phyloP scores from a whole-genome alignment of 2,888 invertebrate species.

The Hofmannophila pseudospretella region DNA sequence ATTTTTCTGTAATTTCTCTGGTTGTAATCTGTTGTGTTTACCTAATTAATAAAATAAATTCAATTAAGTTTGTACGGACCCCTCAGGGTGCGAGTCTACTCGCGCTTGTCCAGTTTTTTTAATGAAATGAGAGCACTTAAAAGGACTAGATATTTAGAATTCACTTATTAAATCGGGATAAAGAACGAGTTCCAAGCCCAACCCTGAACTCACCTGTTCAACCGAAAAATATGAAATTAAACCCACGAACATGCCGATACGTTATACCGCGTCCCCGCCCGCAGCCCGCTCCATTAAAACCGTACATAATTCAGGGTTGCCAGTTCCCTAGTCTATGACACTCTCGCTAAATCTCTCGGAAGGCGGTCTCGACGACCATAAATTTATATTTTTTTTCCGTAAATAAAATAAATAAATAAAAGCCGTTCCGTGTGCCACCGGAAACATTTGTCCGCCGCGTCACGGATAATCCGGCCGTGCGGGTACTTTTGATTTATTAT shows the following conservation, averaged over 20 bases:
- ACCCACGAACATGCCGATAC: slow-evolving; percentile 34
- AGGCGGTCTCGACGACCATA: slow-evolving; percentile 68
- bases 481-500: slow-evolving; percentile 67
- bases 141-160: too few species aligned
- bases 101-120: too few species aligned
- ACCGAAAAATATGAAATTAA: slow-evolving; percentile 4
- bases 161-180: too few species aligned
- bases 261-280: too few species aligned
- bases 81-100: too few species aligned
- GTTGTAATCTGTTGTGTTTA: too few species aligned
- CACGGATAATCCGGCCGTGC: slow-evolving; percentile 57
- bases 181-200: too few species aligned
- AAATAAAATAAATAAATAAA: slow-evolving; percentile 73
- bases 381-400: slow-evolving; percentile 58
- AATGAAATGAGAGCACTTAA: too few species aligned
- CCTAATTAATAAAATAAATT: too few species aligned
- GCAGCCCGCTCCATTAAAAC: slow-evolving; percentile 44
- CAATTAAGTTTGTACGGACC: too few species aligned
- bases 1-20: too few species aligned
- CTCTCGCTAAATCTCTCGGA: slow-evolving; percentile 73
- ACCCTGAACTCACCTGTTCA: background rate
- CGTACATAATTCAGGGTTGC: slow-evolving; percentile 68
- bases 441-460: slow-evolving; percentile 73
- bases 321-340: slow-evolving; percentile 69
- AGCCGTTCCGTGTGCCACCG: slow-evolving; percentile 54